A percentile compares a stretch with the other conserved stretches of the same genome.
These are phyloP conservation scores for Megalops cyprinoides DNA, from an alignment of 2,797 vertebrate species.

Conservation along the genomic window DNA sequence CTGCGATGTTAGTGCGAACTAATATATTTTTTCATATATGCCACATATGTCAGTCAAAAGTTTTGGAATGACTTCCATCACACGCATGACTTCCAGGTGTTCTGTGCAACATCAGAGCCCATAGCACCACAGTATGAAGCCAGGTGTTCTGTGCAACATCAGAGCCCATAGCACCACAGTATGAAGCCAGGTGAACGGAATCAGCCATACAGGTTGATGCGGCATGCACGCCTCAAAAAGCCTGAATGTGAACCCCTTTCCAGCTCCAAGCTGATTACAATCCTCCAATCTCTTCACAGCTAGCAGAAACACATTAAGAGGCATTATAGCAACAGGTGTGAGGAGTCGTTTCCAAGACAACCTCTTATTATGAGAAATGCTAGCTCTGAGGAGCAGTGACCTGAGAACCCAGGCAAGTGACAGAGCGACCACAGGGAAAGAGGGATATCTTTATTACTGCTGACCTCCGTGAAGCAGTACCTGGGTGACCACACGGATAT, in stretches of 20 bases:
- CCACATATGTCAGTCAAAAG: too few species aligned
- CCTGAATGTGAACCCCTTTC: not conserved
- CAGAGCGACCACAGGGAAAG: constrained; percentile 11
- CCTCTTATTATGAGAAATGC: constrained; percentile 39
- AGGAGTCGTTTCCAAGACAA: constrained; percentile 49
- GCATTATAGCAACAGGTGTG: constrained; percentile 45
- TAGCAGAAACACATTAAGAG: constrained; percentile 38
- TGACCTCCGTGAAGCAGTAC: too few species aligned
- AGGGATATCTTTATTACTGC: constrained; percentile 32
- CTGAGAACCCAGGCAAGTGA: constrained; percentile 2
- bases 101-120: too few species aligned
- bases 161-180: not conserved
- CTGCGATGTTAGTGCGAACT: too few species aligned
- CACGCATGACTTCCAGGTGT: too few species aligned
- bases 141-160: too few species aligned
- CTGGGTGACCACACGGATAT: not conserved
- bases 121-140: not conserved
- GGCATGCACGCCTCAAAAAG: not conserved
- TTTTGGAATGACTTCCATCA: too few species aligned
- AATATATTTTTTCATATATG: too few species aligned
- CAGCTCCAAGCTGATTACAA: not conserved
- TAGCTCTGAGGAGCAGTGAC: constrained; percentile 22
- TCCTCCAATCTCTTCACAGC: constrained; percentile 4
- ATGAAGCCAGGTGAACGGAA: not conserved
- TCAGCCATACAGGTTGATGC: not conserved